Evolutionary conservation across 2,888 invertebrate genomes (phyloP).

Genomic region (Platynereis dumerilii): DNA sequence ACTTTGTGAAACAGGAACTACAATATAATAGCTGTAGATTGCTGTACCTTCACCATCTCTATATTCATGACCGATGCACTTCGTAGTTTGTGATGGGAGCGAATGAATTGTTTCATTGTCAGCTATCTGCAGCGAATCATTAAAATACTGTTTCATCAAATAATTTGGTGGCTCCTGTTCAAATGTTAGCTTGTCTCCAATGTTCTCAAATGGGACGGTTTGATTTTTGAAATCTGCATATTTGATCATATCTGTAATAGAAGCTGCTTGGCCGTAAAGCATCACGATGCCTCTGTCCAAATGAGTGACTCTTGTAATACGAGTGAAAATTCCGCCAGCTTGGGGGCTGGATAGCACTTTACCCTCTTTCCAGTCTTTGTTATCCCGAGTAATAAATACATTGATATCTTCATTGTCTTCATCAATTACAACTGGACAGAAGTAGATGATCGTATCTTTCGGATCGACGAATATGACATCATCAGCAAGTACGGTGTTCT

Average conservation of each 20-base stretch:
- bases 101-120: neutral
- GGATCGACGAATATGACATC: neutral
- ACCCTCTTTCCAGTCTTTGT: neutral
- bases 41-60: neutral
- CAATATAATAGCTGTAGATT: neutral
- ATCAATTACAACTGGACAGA: neutral
- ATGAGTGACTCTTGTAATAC: neutral
- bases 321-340: neutral
- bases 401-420: neutral
- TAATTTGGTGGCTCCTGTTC: neutral
- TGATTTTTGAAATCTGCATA: conserved; percentile 8
- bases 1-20: neutral
- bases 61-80: conserved; percentile 8
- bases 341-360: conserved; percentile 1
- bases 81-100: neutral
- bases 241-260: neutral
- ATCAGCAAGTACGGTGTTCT: conserved; percentile 4
- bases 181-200: neutral
- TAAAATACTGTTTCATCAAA: neutral
- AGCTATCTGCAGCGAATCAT: neutral
- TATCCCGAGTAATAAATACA: neutral
- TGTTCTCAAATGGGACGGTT: neutral
- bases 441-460: neutral
- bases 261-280: neutral
- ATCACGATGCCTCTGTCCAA: neutral